A percentile compares a stretch with the other conserved stretches of the same genome.
Evolutionary conservation across 2,113 vertebrate species (phyloP).

Genomic region (Pygathrix nemaeus): DNA sequence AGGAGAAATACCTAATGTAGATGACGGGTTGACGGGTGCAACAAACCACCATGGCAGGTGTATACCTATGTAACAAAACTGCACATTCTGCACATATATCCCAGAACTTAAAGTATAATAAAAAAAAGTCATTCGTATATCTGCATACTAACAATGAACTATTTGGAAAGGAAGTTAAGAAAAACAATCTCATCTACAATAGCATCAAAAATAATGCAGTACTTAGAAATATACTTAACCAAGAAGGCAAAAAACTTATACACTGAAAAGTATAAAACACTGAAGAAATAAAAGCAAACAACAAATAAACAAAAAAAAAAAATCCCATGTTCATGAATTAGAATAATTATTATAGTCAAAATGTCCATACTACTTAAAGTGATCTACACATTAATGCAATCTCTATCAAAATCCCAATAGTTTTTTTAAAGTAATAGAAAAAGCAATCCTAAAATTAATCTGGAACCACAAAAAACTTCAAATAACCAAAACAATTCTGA

Average conservation of each 20-base stretch:
- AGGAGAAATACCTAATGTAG: too few species aligned
- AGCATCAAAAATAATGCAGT: neutral
- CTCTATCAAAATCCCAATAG: neutral
- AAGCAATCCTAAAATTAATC: neutral
- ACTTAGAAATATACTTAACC: neutral
- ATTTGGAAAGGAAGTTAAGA: neutral
- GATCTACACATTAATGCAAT: neutral
- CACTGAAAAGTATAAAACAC: neutral
- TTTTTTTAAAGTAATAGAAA: neutral
- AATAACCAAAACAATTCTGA: neutral
- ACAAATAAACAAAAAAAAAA: neutral
- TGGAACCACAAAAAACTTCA: neutral
- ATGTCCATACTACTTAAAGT: neutral
- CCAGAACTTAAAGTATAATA: too few species aligned
- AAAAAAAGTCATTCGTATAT: neutral
- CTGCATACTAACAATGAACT: neutral
- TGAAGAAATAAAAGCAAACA: neutral
- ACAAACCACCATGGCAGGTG: too few species aligned
- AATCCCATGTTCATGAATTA: neutral
- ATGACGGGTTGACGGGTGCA: too few species aligned
- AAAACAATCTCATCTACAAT: neutral
- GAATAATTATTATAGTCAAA: neutral
- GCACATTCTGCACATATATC: too few species aligned
- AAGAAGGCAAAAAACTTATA: neutral
- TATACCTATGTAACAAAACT: too few species aligned